These are phyloP conservation scores for Drosophila siamana DNA, from an alignment of 2,888 invertebrate species.

Conservation along the genomic window DNA sequence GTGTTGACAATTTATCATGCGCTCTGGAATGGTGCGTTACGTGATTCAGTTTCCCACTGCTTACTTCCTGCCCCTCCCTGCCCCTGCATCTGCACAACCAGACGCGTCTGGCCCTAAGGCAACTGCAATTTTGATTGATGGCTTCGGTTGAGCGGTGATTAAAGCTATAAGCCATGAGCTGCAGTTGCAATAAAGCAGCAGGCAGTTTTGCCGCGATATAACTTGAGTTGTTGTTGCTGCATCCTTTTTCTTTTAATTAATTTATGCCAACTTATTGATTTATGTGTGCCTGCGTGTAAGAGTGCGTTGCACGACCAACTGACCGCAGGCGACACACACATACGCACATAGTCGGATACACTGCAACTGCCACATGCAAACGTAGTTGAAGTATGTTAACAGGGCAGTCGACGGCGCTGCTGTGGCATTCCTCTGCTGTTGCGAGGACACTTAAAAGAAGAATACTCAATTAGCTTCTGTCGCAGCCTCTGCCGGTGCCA, in stretches of 20 bases:
- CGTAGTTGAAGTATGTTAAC: constrained; percentile 56
- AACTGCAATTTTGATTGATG: constrained; percentile 74
- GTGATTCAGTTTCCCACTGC: constrained; percentile 44
- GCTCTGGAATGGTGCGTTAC: constrained; percentile 44
- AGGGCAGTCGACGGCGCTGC: constrained; percentile 10
- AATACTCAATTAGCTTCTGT: constrained; percentile 71
- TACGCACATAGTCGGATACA: not conserved
- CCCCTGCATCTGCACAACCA: not conserved
- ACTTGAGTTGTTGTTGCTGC: constrained; percentile 25
- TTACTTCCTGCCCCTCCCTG: not conserved
- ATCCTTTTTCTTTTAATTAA: constrained; percentile 50
- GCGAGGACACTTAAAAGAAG: constrained; percentile 68
- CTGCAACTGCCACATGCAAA: constrained; percentile 56
- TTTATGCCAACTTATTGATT: constrained; percentile 71
- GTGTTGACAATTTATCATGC: constrained; percentile 83
- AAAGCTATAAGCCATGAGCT: constrained; percentile 27
- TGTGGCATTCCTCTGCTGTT: constrained; percentile 36
- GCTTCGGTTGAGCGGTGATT: constrained; percentile 40
- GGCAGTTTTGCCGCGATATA: constrained; percentile 17
- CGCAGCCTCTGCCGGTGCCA: constrained; percentile 31
- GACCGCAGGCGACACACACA: constrained; percentile 21
- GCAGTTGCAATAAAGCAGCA: constrained; percentile 8
- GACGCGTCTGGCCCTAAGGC: constrained; percentile 44
- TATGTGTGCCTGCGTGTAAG: constrained; percentile 39
- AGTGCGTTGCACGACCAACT: constrained; percentile 2